phyloP scores from a whole-genome alignment of 2,888 invertebrate genomes.

The Orthosia gracilis region DNA sequence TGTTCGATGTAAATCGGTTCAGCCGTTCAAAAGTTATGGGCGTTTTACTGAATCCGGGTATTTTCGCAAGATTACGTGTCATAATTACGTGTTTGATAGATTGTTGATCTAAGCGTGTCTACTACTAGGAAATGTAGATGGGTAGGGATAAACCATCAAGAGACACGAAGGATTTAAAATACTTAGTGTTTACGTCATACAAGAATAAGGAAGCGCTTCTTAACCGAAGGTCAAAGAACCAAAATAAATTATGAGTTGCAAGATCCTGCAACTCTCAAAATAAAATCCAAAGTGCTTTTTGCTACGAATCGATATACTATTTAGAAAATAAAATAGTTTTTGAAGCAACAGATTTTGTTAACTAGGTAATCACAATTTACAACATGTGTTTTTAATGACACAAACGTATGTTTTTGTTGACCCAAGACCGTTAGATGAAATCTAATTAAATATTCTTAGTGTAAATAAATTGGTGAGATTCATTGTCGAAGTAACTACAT shows the following conservation, averaged over 20 bases:
- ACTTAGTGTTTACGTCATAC: neutral
- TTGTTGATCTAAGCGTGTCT: too few relatives aligned
- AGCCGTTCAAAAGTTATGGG: too few relatives aligned
- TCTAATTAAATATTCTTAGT: slow-evolving; percentile 13
- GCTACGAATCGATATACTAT: neutral
- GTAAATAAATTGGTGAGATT: neutral
- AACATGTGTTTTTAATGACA: slow-evolving; percentile 9
- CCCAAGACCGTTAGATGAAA: slow-evolving; percentile 21
- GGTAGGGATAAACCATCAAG: too few relatives aligned
- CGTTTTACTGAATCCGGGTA: too few relatives aligned
- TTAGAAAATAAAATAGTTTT: neutral
- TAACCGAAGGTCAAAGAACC: neutral
- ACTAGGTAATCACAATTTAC: neutral
- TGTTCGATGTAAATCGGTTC: too few relatives aligned
- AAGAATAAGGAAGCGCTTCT: neutral
- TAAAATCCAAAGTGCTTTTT: neutral
- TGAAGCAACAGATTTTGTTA: neutral
- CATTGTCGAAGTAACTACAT: neutral
- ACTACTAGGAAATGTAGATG: too few relatives aligned
- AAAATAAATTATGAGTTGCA: too few relatives aligned
- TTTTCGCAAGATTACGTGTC: too few relatives aligned
- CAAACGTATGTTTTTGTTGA: neutral
- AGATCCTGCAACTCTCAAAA: neutral
- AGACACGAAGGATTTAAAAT: too few relatives aligned
- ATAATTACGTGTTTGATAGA: too few relatives aligned